Evolutionary conservation across 2,888 invertebrate species (phyloP).

Genomic region (Cheilosia impressa): DNA sequence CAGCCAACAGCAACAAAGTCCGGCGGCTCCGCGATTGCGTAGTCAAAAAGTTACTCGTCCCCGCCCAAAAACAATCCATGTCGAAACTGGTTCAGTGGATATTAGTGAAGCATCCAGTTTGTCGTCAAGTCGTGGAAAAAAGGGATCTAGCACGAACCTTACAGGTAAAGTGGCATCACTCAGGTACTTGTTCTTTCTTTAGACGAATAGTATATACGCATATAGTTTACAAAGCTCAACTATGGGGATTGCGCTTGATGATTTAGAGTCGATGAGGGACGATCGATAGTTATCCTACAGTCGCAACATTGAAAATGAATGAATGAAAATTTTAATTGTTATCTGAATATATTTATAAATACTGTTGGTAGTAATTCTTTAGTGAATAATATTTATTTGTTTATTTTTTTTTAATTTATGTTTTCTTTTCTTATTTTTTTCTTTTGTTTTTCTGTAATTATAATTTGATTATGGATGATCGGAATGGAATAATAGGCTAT

Average conservation of each 20-base stretch:
- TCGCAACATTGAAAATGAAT: too few species aligned
- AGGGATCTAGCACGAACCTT: conserved; percentile 92
- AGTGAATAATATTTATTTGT: conserved; percentile 65
- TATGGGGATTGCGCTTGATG: too few species aligned
- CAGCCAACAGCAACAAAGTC: conserved; percentile 78
- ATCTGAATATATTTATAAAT: not conserved
- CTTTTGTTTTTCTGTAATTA: conserved; percentile 63
- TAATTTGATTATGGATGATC: conserved; percentile 81
- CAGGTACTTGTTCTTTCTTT: conserved; percentile 21
- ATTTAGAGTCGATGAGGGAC: too few species aligned
- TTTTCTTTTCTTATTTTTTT: conserved; percentile 66
- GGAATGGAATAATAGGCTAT: conserved; percentile 86
- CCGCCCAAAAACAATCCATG: conserved; percentile 95
- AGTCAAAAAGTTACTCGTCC: conserved; percentile 88
- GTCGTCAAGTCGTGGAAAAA: conserved; percentile 88
- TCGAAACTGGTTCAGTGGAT: conserved; percentile 91
- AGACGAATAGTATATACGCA: conserved; percentile 30
- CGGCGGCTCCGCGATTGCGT: conserved; percentile 86
- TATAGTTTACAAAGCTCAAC: conserved; percentile 10
- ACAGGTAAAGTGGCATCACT: conserved; percentile 86
- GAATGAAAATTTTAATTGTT: too few species aligned
- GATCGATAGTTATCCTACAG: too few species aligned
- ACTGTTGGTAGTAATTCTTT: conserved; percentile 18
- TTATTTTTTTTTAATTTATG: conserved; percentile 49
- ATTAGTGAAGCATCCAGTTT: conserved; percentile 90